Conservation (phyloP, 2,113 vertebrate genomes). For the Ictidomys tridecemlineatus region DNA sequence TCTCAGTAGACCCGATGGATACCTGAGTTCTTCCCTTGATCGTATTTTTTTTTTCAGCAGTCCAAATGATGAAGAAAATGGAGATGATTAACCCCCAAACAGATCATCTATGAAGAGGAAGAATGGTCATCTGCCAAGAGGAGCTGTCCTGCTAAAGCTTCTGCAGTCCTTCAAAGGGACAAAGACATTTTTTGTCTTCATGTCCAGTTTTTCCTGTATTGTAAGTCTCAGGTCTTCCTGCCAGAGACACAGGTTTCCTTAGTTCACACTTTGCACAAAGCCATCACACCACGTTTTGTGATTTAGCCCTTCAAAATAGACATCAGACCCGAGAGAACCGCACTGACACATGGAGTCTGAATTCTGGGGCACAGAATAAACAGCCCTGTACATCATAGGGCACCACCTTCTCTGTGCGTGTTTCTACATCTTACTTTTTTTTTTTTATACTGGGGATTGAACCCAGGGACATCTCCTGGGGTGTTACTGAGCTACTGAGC, state of each 20-base stretch:
- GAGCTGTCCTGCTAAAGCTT: not conserved
- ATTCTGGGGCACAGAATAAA: not conserved
- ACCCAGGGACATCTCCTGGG: too few species aligned
- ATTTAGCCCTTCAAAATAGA: slow-evolving; percentile 49
- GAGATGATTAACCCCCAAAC: slow-evolving; percentile 24
- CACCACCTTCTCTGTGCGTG: accelerated
- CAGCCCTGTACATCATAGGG: not conserved
- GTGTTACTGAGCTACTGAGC: too few species aligned
- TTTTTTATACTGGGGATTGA: too few species aligned
- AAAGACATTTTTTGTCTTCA: not conserved
- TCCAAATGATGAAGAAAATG: slow-evolving; percentile 25
- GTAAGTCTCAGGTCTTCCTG: not conserved
- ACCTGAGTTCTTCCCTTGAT: not conserved
- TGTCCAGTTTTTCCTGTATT: not conserved
- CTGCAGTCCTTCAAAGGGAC: not conserved
- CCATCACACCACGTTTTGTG: not conserved
- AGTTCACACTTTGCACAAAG: not conserved
- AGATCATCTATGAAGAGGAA: slow-evolving; percentile 2
- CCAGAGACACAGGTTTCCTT: not conserved
- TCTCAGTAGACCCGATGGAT: not conserved
- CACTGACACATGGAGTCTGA: not conserved
- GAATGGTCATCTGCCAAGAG: not conserved
- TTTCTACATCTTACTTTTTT: too few species aligned
- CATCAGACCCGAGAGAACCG: not conserved
- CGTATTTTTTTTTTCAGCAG: not conserved